These are phyloP conservation scores for Hemicentrotus pulcherrimus DNA, from an alignment of 35 echinoderm and acorn worm genomes.

Conservation along the genomic window DNA sequence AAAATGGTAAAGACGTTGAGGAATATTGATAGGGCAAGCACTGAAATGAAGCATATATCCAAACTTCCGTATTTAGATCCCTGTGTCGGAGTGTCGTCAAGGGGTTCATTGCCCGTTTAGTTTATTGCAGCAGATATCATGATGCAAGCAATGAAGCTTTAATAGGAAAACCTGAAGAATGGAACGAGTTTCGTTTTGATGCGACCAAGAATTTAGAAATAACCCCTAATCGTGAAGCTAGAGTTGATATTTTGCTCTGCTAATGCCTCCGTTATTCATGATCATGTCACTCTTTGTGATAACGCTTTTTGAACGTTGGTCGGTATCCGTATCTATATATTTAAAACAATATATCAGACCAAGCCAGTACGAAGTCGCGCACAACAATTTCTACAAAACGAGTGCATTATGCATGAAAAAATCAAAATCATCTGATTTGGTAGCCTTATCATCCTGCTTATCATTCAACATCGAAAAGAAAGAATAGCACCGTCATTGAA, in stretches of 20 bases:
- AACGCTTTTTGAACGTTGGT: too few relatives aligned
- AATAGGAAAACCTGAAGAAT: neutral
- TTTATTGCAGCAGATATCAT: neutral
- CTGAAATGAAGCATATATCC: neutral
- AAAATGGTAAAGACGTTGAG: neutral
- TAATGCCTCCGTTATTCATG: neutral
- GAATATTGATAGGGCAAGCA: neutral
- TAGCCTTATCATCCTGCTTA: neutral
- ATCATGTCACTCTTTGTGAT: too few relatives aligned
- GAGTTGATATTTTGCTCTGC: neutral
- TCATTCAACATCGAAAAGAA: neutral
- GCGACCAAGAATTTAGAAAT: neutral
- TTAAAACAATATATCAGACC: too few relatives aligned
- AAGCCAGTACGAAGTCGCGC: neutral
- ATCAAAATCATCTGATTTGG: neutral
- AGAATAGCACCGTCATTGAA: too few relatives aligned
- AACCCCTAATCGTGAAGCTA: neutral
- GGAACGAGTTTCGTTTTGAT: neutral
- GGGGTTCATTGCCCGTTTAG: neutral
- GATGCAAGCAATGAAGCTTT: neutral
- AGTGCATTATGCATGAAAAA: neutral
- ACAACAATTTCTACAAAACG: neutral
- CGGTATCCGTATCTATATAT: too few relatives aligned
- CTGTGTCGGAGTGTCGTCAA: neutral
- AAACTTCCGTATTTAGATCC: neutral